Evolutionary conservation across 2,888 invertebrate genomes (phyloP), one percentile per base, ranked within the genome.

Genomic region (Agrochola lota): DNA sequence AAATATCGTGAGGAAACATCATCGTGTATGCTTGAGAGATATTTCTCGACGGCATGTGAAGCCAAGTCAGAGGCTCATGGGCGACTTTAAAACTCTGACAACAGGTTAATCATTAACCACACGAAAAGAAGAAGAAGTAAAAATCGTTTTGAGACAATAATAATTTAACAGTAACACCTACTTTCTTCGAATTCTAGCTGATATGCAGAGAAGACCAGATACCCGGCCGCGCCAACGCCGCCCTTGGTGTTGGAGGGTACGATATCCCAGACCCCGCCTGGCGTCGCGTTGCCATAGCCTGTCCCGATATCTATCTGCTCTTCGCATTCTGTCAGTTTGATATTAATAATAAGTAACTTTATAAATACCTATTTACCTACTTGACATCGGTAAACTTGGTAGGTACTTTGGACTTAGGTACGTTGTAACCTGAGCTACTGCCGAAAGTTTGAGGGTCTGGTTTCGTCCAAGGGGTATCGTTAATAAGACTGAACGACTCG

Each of bases 151-250:
- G n/a, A 35, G 5, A 35, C 30, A 12, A 20, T 40, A n/a, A 26
- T 46, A 30, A 20, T 46, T 67, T 26, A 43, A 43, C 43, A 43
- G 1, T 43, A 12, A 23, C 55, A 30, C 30, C 30, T 30, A n/a
- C 69, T 35, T 69, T 40, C 35, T 20, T 60, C n/a, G 2, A 8
- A 64, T 83, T 84, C 17, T 86, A 96, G 95, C 84, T 96, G 49
- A 93, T 96, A 59, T 96, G 96, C 84, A 94, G 95, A 26, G 94
- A 95, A 77, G 93, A 94, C 9, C 95, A 95, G 30, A 93, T 87
- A 2, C 95, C 95, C 0, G 94, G 93, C 0, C 87, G 83, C 0
- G 87, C 86, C 0, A 90, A 94, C 72, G 87, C 93, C 0, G 88
- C 92, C 0, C 88, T 92, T 1, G 95, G 95, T 0, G 87, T 80